Evolutionary conservation across 1,140 invertebrate genomes (phyloP), one percentile per base, ranked within the genome.

Genomic region (Coboldia fuscipes): DNA sequence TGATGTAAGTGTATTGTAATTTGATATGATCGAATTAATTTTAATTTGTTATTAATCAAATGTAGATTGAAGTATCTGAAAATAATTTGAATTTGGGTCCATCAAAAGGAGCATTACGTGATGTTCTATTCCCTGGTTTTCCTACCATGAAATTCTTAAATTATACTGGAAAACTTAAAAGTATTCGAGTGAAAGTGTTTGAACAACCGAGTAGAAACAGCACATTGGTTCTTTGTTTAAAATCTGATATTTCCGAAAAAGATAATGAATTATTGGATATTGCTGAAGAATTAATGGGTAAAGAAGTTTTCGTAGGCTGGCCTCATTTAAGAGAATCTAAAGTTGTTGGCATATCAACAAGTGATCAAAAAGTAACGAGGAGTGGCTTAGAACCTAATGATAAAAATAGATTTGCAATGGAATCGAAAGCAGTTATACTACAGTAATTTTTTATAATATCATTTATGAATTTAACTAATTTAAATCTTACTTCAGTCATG

Each of bases 51-150:
- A n/a, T n/a, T n/a, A n/a, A n/a, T n/a, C n/a, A 67, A 3, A 46
- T 65, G 0, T 70, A 77, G 5, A 62, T 83, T 18, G 44, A 61
- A 0, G 58, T 83, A 2, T 60, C 73, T 0, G 44, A 45, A 9
- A 53, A 68, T 0, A 51, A 68, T 30, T 59, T 90, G 8, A 58
- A 72, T 1, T 77, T 77, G 41, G 84, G 85, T 1, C 58, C 88
- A 31, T 66, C 75, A 50, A 65, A 71, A 1, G 72, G 69, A 40
- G 72, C 75, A 0, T 60, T 66, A 19, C 45, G 73, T 10, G 68
- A 80, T 44, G 60, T 79, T 4, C 76, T 78, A 44, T 85, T 74
- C 50, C 76, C 79, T 19, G 90, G 92, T 19, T 97, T 97, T 51
- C 89, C 90, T 0, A 86, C 83, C 1, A 60, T 94, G 41, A 75